Percentiles rank a stretch among this genome's conserved stretches.
Conservation (phyloP, 2,113 vertebrate genomes). For the Sterrhoptilus dennistouni region DNA sequence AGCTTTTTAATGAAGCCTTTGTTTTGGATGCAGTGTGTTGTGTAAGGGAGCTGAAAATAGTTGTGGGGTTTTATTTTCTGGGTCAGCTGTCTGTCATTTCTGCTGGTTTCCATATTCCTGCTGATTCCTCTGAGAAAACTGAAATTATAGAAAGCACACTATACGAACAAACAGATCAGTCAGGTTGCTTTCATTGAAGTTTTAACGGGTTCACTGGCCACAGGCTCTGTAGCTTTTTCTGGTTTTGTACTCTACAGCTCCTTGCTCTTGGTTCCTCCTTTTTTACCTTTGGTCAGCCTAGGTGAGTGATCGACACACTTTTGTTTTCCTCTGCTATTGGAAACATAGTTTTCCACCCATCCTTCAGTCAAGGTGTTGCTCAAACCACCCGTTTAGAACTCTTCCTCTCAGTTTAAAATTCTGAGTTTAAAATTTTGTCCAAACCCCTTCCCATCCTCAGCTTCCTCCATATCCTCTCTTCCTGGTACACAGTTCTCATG, state of each 20-base stretch:
- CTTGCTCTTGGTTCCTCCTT: neutral
- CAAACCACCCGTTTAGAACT: neutral
- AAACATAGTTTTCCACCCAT: neutral
- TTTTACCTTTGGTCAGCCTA: neutral
- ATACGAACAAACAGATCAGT: conserved; percentile 1
- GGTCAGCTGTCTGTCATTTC: conserved; percentile 45
- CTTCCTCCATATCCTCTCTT: neutral
- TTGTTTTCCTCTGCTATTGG: neutral
- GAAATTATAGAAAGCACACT: neutral
- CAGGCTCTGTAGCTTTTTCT: neutral
- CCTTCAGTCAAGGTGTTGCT: neutral
- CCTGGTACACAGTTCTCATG: neutral
- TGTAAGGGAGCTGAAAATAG: conserved; percentile 19
- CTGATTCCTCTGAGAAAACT: neutral
- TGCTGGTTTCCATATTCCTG: conserved; percentile 14
- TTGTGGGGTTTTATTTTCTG: neutral
- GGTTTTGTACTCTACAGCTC: neutral
- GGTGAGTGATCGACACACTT: neutral
- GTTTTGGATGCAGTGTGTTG: neutral
- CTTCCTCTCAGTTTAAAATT: neutral
- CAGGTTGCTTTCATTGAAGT: neutral
- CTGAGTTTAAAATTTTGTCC: neutral
- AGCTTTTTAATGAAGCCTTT: conserved; percentile 18
- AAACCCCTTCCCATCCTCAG: neutral
- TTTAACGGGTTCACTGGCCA: neutral